phyloP scores from a whole-genome alignment of 2,113 vertebrate species.

The Paralichthys olivaceus region DNA sequence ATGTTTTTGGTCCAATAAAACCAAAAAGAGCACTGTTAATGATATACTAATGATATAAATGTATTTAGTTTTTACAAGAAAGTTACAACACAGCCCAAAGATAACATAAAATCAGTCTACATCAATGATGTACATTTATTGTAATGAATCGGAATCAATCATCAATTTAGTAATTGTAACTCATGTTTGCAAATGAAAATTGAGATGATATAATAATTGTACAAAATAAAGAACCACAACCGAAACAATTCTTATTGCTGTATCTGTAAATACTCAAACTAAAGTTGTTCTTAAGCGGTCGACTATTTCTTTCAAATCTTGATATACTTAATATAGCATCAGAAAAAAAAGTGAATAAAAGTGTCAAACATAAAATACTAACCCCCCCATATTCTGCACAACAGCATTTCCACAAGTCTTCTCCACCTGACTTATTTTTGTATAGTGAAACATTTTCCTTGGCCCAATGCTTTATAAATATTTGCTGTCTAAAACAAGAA shows the following conservation, averaged over 20 bases:
- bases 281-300: neutral
- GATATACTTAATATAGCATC: conserved; percentile 13
- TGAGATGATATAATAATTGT: neutral
- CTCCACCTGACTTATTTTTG: conserved; percentile 69
- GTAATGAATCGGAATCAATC: neutral
- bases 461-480: conserved; percentile 78
- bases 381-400: conserved; percentile 35
- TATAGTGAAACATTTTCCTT: conserved; percentile 74
- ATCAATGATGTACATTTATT: neutral
- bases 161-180: neutral
- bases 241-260: neutral
- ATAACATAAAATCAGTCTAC: neutral
- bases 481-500: conserved; percentile 81
- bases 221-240: neutral
- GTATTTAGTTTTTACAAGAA: no score
- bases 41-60: no score
- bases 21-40: no score
- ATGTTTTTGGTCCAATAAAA: no score
- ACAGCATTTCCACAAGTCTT: conserved; percentile 66
- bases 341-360: conserved; percentile 41
- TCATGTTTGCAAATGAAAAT: neutral
- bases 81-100: neutral
- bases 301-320: conserved; percentile 11
- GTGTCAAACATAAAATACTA: conserved; percentile 41
- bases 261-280: neutral